phyloP scores from a whole-genome alignment of 2,888 invertebrate genomes.

The Balanococcus diminutus region DNA sequence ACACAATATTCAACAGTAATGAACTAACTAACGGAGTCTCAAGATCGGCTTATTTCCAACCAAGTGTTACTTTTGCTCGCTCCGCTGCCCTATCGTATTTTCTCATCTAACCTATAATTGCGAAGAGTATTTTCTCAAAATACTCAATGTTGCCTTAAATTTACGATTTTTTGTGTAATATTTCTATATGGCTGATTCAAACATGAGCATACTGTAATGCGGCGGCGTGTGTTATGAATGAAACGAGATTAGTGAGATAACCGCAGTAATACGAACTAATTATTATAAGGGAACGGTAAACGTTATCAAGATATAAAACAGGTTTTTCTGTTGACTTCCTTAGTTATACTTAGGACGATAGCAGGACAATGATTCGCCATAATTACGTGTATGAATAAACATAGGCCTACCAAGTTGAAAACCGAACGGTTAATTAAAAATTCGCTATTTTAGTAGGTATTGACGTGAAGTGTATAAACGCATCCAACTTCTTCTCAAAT shows the following conservation, averaged over 20 bases:
- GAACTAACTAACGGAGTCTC: background rate
- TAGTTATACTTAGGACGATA: background rate
- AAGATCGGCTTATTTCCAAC: constrained; percentile 2
- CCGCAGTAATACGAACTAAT: constrained; percentile 23
- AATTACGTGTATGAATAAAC: constrained; percentile 31
- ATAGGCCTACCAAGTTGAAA: background rate
- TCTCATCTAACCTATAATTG: constrained; percentile 26
- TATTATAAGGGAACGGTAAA: background rate
- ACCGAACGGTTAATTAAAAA: constrained; percentile 25
- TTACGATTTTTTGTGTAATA: constrained; percentile 18
- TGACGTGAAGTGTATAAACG: background rate
- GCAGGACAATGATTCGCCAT: constrained; percentile 25
- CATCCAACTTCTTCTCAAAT: background rate
- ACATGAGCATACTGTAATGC: background rate
- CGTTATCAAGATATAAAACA: constrained; percentile 4
- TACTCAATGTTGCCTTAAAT: constrained; percentile 29
- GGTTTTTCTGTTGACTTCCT: constrained; percentile 14
- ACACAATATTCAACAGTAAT: constrained; percentile 8
- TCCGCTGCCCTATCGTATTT: background rate
- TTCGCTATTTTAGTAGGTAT: background rate
- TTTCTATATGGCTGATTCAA: background rate
- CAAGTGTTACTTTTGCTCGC: constrained; percentile 6
- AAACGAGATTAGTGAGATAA: constrained; percentile 27
- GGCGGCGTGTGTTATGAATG: constrained; percentile 26
- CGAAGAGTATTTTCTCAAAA: constrained; percentile 28